Conservation (phyloP, 2,113 vertebrate species). For the Indicator indicator region DNA sequence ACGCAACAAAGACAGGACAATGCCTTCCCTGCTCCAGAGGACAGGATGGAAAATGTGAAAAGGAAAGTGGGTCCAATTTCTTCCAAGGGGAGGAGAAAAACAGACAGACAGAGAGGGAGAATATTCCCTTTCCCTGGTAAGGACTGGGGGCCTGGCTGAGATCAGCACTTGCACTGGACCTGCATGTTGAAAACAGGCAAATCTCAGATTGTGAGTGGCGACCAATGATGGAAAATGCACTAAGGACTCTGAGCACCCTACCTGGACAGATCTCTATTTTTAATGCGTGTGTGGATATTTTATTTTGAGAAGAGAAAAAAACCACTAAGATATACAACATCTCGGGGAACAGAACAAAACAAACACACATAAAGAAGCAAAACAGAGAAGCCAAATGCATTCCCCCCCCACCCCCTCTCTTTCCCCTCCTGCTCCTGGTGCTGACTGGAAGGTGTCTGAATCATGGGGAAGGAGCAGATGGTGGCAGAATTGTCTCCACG, state of each 20-base stretch:
- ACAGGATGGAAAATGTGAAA: slow-evolving; percentile 48
- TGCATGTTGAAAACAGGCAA: not conserved
- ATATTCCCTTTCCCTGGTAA: not conserved
- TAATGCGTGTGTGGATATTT: slow-evolving; percentile 53
- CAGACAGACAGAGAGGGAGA: not conserved
- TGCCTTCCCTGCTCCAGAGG: slow-evolving; percentile 12
- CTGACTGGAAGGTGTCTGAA: slow-evolving; percentile 57
- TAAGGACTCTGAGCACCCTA: slow-evolving; percentile 48
- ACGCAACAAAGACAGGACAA: not conserved
- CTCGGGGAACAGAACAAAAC: slow-evolving; percentile 63
- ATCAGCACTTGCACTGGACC: slow-evolving; percentile 34
- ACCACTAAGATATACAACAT: slow-evolving; percentile 64
- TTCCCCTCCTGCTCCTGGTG: slow-evolving; percentile 59
- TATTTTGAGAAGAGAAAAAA: slow-evolving; percentile 63
- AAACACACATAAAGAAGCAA: not conserved
- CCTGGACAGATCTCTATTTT: slow-evolving; percentile 60
- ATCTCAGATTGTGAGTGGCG: not conserved
- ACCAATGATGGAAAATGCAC: slow-evolving; percentile 66
- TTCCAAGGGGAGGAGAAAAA: not conserved
- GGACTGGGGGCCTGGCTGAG: not conserved
- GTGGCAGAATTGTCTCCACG: not conserved
- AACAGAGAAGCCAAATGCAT: slow-evolving; percentile 64
- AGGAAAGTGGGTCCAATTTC: slow-evolving; percentile 32
- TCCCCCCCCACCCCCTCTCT: not conserved
- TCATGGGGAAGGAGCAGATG: not conserved